Evolutionary conservation across 30 jellyfish, hydroid and myxozoan species (phyloP).

Genomic region (Hydra vulgaris): DNA sequence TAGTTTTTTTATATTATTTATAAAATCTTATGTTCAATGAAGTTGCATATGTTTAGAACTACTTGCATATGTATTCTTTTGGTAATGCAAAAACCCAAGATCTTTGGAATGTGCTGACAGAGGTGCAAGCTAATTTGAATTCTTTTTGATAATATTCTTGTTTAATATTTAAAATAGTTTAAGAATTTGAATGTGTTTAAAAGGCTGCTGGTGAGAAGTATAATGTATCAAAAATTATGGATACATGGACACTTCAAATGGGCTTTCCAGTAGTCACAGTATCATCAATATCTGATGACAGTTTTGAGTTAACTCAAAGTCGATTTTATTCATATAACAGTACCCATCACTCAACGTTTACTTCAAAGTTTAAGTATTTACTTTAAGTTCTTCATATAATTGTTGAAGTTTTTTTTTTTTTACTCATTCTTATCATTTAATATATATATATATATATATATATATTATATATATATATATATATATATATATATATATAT

Average conservation of each 20-base stretch:
- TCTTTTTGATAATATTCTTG: too few relatives aligned
- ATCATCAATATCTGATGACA: slow-evolving; percentile 12
- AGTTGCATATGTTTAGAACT: slow-evolving; percentile 45
- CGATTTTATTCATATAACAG: slow-evolving; percentile 53
- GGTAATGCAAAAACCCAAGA: slow-evolving; percentile 76
- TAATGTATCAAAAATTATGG: slow-evolving; percentile 61
- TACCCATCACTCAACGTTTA: slow-evolving; percentile 48
- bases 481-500: too few relatives aligned
- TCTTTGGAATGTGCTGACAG: slow-evolving; percentile 63
- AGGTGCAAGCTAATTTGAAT: slow-evolving; percentile 39
- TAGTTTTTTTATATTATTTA: too few relatives aligned
- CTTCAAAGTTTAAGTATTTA: slow-evolving; percentile 44
- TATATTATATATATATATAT: too few relatives aligned
- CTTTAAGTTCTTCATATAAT: slow-evolving; percentile 38
- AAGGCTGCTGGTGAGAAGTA: slow-evolving; percentile 22
- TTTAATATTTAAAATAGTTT: too few relatives aligned
- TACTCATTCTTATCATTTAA: too few relatives aligned
- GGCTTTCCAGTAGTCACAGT: slow-evolving; percentile 82
- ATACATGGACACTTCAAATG: slow-evolving; percentile 91
- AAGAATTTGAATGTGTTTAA: too few relatives aligned
- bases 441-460: too few relatives aligned
- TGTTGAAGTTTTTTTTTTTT: background rate
- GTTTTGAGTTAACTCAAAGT: slow-evolving; percentile 38
- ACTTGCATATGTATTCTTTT: slow-evolving; percentile 38
- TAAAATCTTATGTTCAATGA: background rate